These are phyloP conservation scores for Eulemur mongoz DNA, from an alignment of 2,797 vertebrate genomes.

Conservation along the genomic window DNA sequence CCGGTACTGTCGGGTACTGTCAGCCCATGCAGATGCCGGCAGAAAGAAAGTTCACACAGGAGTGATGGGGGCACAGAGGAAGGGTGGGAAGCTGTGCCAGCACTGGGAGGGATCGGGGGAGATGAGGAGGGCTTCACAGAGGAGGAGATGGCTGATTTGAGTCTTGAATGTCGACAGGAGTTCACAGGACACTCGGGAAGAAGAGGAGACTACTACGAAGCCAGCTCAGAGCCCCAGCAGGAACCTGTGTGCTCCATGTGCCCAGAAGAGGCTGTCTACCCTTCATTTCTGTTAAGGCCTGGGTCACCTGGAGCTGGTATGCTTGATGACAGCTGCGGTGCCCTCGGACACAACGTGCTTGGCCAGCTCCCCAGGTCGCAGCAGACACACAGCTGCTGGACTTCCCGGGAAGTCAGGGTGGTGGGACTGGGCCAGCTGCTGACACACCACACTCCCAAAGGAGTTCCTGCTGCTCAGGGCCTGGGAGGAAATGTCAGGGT, in stretches of 20 bases:
- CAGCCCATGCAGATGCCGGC: fast-evolving
- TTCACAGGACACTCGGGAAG: neutral
- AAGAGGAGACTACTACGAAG: neutral
- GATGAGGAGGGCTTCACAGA: neutral
- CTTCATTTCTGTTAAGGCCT: neutral
- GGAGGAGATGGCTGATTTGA: neutral
- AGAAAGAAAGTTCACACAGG: neutral
- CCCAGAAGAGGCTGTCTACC: neutral
- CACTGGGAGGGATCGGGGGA: fast-evolving
- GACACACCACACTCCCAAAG: neutral
- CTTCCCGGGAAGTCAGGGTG: conserved; percentile 72
- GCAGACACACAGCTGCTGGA: conserved; percentile 80
- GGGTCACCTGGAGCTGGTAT: conserved; percentile 81
- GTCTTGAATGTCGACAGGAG: neutral
- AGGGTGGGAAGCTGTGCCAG: neutral
- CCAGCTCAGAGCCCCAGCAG: neutral
- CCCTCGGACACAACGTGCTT: conserved; percentile 81
- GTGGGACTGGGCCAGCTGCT: conserved; percentile 83
- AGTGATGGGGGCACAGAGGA: neutral
- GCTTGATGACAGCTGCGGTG: conserved; percentile 82
- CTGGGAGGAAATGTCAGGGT: fast-evolving
- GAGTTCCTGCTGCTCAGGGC: fast-evolving
- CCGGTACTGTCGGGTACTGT: fast-evolving
- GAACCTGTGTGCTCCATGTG: no score
- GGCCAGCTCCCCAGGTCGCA: conserved; percentile 81